phyloP scores from a whole-genome alignment of 2,888 invertebrate genomes.

The Orthosia cruda region DNA sequence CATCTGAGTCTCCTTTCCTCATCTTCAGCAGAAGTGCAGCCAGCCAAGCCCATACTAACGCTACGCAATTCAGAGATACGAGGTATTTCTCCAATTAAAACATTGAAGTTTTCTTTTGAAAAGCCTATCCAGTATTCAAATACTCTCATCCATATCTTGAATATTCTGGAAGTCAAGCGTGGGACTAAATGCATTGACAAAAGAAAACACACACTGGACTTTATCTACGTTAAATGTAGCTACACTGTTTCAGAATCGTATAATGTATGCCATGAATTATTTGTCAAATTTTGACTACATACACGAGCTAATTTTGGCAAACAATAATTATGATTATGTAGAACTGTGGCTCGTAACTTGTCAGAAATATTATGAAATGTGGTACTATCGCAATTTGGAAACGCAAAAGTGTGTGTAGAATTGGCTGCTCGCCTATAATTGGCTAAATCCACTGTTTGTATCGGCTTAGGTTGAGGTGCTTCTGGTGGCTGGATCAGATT shows the following conservation, averaged over 20 bases:
- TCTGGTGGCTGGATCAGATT: conserved; percentile 14
- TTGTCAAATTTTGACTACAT: conserved; percentile 11
- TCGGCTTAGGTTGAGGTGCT: neutral
- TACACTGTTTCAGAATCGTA: neutral
- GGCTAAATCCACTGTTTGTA: too few species aligned
- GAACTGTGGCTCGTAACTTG: neutral
- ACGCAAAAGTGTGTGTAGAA: too few species aligned
- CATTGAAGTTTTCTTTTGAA: too few species aligned
- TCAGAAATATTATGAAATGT: too few species aligned
- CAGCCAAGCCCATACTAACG: too few species aligned
- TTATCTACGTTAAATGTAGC: neutral
- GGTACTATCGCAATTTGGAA: too few species aligned
- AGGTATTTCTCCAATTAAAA: too few species aligned
- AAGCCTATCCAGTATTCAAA: neutral
- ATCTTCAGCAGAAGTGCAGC: too few species aligned
- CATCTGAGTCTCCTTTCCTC: too few species aligned
- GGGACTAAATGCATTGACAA: conserved; percentile 2
- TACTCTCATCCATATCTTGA: conserved; percentile 7
- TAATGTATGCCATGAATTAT: conserved; percentile 12
- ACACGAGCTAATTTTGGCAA: too few species aligned
- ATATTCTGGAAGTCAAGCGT: neutral
- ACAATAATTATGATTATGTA: conserved; percentile 15
- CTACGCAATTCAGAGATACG: too few species aligned
- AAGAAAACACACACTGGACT: conserved; percentile 6
- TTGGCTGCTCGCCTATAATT: too few species aligned